phyloP scores from a whole-genome alignment of 2,113 vertebrate genomes.

The Suncus etruscus region DNA sequence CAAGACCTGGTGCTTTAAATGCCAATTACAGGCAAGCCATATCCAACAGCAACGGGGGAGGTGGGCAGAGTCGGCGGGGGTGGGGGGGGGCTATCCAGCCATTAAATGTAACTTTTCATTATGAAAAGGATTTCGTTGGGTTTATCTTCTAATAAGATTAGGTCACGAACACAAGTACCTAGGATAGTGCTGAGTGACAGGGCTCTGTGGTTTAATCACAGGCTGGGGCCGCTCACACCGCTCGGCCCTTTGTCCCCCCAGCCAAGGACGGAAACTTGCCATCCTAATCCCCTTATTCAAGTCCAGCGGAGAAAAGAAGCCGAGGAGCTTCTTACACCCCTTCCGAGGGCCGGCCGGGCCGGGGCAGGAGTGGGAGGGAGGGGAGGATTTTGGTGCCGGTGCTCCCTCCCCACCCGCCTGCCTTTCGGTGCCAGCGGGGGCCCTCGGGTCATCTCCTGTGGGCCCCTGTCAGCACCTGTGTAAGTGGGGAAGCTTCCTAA shows the following conservation, averaged over 20 bases:
- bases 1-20: slow-evolving; percentile 75
- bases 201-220: slow-evolving; percentile 98
- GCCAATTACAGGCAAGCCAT: slow-evolving; percentile 80
- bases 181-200: slow-evolving; percentile 94
- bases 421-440: slow-evolving; percentile 3
- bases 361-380: slow-evolving; percentile 77
- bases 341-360: slow-evolving; percentile 70
- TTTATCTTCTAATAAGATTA: slow-evolving; percentile 99
- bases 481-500: neutral
- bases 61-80: slow-evolving; percentile 83
- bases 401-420: neutral
- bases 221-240: slow-evolving; percentile 95
- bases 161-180: slow-evolving; percentile 93
- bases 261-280: slow-evolving; percentile 98
- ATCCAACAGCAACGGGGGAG: slow-evolving; percentile 84
- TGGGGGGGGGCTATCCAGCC: slow-evolving; percentile 84
- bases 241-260: slow-evolving; percentile 93
- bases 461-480: neutral
- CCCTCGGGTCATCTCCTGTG: neutral
- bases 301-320: slow-evolving; percentile 94
- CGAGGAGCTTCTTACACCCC: slow-evolving; percentile 90
- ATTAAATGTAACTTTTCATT: slow-evolving; percentile 92
- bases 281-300: slow-evolving; percentile 99
- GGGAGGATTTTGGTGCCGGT: slow-evolving; percentile 82
- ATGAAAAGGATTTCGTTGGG: slow-evolving; percentile 91